Evolutionary conservation across 2,888 invertebrate genomes (phyloP).

Genomic region (Caenorhabditis doughertyi): DNA sequence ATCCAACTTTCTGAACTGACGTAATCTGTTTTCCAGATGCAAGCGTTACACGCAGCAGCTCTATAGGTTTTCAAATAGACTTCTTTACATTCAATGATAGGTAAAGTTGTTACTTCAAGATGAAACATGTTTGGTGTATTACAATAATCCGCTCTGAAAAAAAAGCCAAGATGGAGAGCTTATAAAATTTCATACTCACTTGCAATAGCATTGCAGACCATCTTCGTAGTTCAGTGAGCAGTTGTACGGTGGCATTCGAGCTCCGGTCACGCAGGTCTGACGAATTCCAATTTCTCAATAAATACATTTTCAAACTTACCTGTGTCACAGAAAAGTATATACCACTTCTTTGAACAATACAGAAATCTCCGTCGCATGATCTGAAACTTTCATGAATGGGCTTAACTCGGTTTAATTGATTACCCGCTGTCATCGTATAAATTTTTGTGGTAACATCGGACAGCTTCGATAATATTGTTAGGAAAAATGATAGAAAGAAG

Average conservation of each 20-base stretch:
- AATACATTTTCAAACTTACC: too few relatives aligned
- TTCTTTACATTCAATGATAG: conserved; percentile 15
- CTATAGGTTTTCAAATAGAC: conserved; percentile 3
- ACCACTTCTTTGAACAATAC: background rate
- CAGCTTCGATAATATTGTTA: background rate
- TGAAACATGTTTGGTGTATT: conserved; percentile 4
- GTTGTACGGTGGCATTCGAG: background rate
- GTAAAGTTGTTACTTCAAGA: background rate
- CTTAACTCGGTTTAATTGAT: background rate
- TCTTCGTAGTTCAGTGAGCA: conserved; percentile 14
- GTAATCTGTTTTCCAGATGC: conserved; percentile 12
- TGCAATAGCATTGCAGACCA: conserved; percentile 19
- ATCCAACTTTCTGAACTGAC: background rate
- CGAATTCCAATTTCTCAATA: background rate
- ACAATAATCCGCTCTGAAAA: conserved; percentile 25
- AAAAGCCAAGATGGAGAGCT: background rate
- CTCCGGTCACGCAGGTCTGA: conserved; percentile 18
- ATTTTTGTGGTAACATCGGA: conserved; percentile 1
- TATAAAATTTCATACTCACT: too few relatives aligned
- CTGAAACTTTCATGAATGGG: background rate
- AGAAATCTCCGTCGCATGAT: conserved; percentile 24
- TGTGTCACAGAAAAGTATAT: background rate
- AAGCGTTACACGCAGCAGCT: conserved; percentile 26
- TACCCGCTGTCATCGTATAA: background rate
- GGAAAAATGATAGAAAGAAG: background rate